These are phyloP conservation scores for Stegana nigrithorax DNA, from an alignment of 2,888 invertebrate species.

Conservation along the genomic window DNA sequence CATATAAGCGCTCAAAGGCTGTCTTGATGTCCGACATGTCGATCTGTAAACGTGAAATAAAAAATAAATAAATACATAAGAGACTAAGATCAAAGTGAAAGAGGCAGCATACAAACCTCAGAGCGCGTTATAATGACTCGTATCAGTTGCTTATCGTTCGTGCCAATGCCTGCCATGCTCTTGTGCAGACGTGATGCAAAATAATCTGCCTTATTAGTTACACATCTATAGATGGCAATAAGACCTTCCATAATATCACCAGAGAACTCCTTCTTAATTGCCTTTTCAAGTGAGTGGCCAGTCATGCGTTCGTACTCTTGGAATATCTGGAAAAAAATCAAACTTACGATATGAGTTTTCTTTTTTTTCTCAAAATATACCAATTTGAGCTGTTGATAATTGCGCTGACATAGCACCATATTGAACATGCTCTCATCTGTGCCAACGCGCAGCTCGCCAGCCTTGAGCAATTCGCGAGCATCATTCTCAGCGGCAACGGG, in stretches of 20 bases:
- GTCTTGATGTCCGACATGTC: slow-evolving; percentile 88
- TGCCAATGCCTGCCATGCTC: slow-evolving; percentile 91
- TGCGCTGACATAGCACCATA: slow-evolving; percentile 83
- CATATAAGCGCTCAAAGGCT: slow-evolving; percentile 80
- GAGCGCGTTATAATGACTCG: slow-evolving; percentile 85
- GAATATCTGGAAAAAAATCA: slow-evolving; percentile 55
- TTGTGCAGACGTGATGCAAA: slow-evolving; percentile 89
- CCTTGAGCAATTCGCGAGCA: slow-evolving; percentile 82
- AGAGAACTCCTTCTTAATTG: slow-evolving; percentile 86
- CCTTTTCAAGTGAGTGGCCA: slow-evolving; percentile 83
- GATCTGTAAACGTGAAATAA: slow-evolving; percentile 67
- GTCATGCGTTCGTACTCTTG: slow-evolving; percentile 73
- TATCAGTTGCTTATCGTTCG: slow-evolving; percentile 87
- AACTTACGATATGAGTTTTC: background rate
- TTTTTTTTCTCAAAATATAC: slow-evolving; percentile 37
- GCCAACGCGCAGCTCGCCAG: slow-evolving; percentile 77
- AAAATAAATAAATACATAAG: background rate
- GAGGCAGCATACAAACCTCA: slow-evolving; percentile 69
- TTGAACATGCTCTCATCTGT: slow-evolving; percentile 91
- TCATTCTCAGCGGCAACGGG: slow-evolving; percentile 80
- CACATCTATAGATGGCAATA: slow-evolving; percentile 83
- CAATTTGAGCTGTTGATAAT: slow-evolving; percentile 73
- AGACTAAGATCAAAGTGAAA: background rate
- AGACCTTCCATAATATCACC: slow-evolving; percentile 84
- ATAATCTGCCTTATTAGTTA: slow-evolving; percentile 82